A percentile compares a stretch with the other conserved stretches of the same genome.
Conservation (phyloP, 2,797 vertebrate species). For the Muscicapa comitata region DNA sequence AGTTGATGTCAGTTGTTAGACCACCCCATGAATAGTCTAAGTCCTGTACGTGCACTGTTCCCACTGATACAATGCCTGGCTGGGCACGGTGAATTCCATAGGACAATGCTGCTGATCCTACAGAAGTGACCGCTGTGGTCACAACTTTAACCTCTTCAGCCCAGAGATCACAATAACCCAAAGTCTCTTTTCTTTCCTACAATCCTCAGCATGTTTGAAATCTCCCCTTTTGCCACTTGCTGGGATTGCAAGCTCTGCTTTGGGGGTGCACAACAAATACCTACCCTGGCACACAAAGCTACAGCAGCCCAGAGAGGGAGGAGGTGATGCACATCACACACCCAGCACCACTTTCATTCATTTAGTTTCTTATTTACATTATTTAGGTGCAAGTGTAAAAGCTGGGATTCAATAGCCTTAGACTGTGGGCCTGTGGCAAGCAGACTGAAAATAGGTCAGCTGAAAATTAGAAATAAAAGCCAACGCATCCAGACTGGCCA, state of each 20-base stretch:
- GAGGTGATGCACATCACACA: not conserved
- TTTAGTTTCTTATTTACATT: not conserved
- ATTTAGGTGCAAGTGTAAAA: not conserved
- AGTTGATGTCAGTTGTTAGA: constrained; percentile 19
- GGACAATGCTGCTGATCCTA: constrained; percentile 51
- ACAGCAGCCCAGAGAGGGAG: not conserved
- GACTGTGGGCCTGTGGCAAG: not conserved
- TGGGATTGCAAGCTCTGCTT: not conserved
- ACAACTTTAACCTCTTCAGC: constrained; percentile 62
- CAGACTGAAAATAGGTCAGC: not conserved
- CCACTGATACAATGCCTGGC: constrained; percentile 47
- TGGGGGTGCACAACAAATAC: not conserved
- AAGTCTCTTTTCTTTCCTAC: constrained; percentile 36
- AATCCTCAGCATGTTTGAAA: constrained; percentile 9
- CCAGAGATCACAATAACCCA: constrained; percentile 35
- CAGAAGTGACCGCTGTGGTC: constrained; percentile 36
- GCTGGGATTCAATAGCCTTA: not conserved
- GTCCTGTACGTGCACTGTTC: constrained; percentile 49
- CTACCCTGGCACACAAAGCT: not conserved
- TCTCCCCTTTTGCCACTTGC: not conserved
- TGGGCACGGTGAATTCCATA: constrained; percentile 33
- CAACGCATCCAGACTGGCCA: not conserved
- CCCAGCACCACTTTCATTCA: not conserved
- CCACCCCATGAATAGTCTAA: constrained; percentile 34
- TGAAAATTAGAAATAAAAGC: not conserved